Evolutionary conservation across 2,888 invertebrate species (phyloP), one percentile per base, ranked within the genome.

Genomic region (Octonoba sinensis): DNA sequence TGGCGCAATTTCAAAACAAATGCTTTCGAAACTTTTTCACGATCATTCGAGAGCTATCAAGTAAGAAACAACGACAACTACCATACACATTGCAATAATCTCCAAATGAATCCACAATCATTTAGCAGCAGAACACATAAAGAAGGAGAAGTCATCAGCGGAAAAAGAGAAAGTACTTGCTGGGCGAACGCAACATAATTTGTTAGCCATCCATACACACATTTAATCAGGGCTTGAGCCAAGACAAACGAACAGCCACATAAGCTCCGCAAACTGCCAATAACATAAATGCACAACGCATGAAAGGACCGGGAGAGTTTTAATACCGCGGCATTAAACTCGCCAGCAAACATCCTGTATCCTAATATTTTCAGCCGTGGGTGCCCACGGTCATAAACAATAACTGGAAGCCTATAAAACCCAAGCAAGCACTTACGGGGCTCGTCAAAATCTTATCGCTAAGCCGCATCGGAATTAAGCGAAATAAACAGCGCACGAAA

Each of bases 371-470:
- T 36, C 62, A n/a, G n/a, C 36, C 16, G 44, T 44, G 20, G 44
- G 44, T 54, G 60, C 16, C 65, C 18, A 46, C n/a, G 24, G 69
- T 20, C 51, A 64, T 76, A 76, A 76, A 76, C 76, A 76, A 76
- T 76, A 76, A 76, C 76, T 69, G 51, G 62, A 49, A 12, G 69
- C 16, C 76, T 60, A 62, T 76, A 76, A 76, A 76, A 76, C 51
- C 46, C n/a, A 22, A 62, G 27, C 62, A 69, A 57, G 67, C 75
- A 75, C 67, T 75, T 75, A 67, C 24, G 22, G 67, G 36, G 12
- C 62, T 76, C 76, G 76, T 76, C 76, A 62, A 76, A 76, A 76
- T 76, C 76, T 76, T 76, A 76, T 76, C 76, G 76, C 76, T 69
- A 69, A 76, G 69, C 76, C 76, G 47, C 76, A 76, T 76, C 62